Evolutionary conservation across 2,113 vertebrate genomes (phyloP), one percentile per base, ranked within the genome.

Genomic region (Sylvia atricapilla): DNA sequence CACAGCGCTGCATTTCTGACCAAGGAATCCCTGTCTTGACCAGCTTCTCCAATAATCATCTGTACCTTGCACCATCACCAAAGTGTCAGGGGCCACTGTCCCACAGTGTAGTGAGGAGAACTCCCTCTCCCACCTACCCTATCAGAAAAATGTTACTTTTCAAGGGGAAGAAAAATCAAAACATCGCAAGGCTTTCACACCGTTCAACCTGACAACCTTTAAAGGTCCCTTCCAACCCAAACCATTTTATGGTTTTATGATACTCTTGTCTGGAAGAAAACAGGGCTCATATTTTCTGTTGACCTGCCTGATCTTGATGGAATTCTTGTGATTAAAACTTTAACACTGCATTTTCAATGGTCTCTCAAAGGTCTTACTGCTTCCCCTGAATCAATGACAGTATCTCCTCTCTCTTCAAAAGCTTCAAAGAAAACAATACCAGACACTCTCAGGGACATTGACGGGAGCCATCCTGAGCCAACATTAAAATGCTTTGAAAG

Each of bases 401-500:
- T 52, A n/a, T 66, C 63, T 79, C 18, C 33, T 76, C 28, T 18
- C 18, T 83, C 62, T 62, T 79, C 58, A 72, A 79, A 74, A 44
- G 6, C 73, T 87, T 91, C 53, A 35, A 68, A 87, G n/a, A 68
- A 89, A 91, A 79, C 46, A 79, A 43, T 50, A 21, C 19, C 6
- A 4, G n/a, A 15, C 10, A 73, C 8, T 85, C 58, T n/a, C 46
- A 85, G 47, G 35, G 39, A 41, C 68, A 73, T 41, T 0, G 0
- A 46, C 62, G 15, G 44, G 58, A 83, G 18, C 11, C 66, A 41
- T 33, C 44, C 11, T 68, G 41, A 90, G 10, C 20, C 59, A 90
- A 63, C 9, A 74, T 53, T 56, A 74, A 92, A 95, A 74, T 49
- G 35, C 44, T 95, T 83, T 84, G 35, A 30, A 94, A 93, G 79